Conservation (phyloP, 1,140 invertebrate genomes). For the Eufriesea mexicana region DNA sequence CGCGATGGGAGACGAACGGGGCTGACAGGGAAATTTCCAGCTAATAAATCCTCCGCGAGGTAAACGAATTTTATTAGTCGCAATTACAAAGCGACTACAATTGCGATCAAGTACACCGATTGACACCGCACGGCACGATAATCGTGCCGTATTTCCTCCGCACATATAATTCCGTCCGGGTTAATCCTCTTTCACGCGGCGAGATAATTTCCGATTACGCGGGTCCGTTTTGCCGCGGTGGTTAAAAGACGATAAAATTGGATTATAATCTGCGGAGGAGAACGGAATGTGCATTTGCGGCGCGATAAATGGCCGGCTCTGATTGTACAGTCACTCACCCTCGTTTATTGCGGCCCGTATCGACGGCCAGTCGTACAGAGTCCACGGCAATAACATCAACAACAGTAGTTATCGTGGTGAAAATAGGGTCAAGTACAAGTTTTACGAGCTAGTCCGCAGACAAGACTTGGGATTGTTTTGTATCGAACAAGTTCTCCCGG, state of each 20-base stretch:
- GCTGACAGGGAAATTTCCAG: too few relatives aligned
- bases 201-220: slow-evolving; percentile 31
- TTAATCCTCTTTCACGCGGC: slow-evolving; percentile 21
- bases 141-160: neutral
- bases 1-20: too few relatives aligned
- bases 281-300: slow-evolving; percentile 30
- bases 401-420: slow-evolving; percentile 38
- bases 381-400: slow-evolving; percentile 48
- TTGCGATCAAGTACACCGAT: neutral
- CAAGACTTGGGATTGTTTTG: neutral
- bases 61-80: too few relatives aligned
- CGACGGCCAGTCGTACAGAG: slow-evolving; percentile 23
- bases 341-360: slow-evolving; percentile 45
- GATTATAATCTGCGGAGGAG: slow-evolving; percentile 41
- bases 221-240: neutral
- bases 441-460: slow-evolving; percentile 28
- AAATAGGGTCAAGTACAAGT: slow-evolving; percentile 55
- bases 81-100: too few relatives aligned
- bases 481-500: neutral
- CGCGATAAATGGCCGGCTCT: slow-evolving; percentile 24
- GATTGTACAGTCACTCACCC: slow-evolving; percentile 41
- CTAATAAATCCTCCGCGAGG: too few relatives aligned
- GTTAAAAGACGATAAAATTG: slow-evolving; percentile 50
- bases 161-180: neutral
- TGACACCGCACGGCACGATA: neutral